Evolutionary conservation across 2,113 vertebrate genomes (phyloP).

Genomic region (Coptodon rendalli): DNA sequence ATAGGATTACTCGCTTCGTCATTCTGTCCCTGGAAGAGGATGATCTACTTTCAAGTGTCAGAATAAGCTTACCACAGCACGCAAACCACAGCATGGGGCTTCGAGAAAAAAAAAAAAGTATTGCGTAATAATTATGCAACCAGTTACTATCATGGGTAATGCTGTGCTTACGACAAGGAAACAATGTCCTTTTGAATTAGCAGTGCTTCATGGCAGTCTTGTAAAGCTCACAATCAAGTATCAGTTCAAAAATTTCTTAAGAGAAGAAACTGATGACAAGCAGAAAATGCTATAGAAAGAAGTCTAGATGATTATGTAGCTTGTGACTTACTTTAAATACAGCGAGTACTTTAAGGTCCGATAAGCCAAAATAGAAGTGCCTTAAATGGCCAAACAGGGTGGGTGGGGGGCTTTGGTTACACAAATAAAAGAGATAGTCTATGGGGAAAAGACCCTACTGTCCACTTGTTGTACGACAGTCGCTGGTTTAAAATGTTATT

Average conservation of each 20-base stretch:
- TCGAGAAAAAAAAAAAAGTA: rapidly evolving
- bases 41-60: not conserved
- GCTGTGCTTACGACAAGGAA: not conserved
- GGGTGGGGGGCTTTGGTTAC: not conserved
- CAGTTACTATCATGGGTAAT: not conserved
- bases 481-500: not conserved
- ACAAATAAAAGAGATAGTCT: not conserved
- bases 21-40: not conserved
- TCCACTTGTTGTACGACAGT: rapidly evolving
- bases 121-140: not conserved
- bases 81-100: not conserved
- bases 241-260: not conserved
- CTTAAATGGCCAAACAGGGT: not conserved
- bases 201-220: not conserved
- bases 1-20: not conserved
- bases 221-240: not conserved
- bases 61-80: not conserved
- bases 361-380: rapidly evolving
- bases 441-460: not conserved
- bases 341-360: rapidly evolving
- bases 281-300: not conserved
- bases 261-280: not conserved
- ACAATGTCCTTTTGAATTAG: not conserved
- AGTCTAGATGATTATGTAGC: not conserved
- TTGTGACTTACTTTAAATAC: not conserved